Base-by-base conservation (phyloP, 2,113 vertebrate species). In the Myotis davidii region DNA sequence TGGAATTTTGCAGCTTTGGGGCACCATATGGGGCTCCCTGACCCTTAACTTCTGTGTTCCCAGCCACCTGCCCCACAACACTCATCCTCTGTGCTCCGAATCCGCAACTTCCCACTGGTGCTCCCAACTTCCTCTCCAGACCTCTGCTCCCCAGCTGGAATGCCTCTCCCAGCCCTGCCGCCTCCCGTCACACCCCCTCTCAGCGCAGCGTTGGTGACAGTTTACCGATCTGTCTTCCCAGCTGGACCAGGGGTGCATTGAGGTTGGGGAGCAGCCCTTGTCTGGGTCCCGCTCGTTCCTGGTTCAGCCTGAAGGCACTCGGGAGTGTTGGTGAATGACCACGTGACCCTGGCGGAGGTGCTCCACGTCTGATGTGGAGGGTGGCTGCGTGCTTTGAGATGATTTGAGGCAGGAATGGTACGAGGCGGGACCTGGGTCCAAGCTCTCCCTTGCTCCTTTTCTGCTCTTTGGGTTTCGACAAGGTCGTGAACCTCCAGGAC, bases 291-390 rank as follows among this genome's bases (percentile, higher is more conserved):
- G 0, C 20, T 50, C 27, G 39, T 32, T 27, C 39, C 64, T 9
- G 29, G 48, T 13, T 27, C 29, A n/a, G 56, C 18, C 6, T 45
- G 3, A 11, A n/a, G 61, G 67, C 42, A 10, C 50, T 32, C 0
- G 12, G 59, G 72, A 34, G 10, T 34, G 29, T 37, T 48, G 20
- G 14, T 42, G 45, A 9, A 0, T 21, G 61, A 65, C 6, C 3
- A 2, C 21, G 12, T 0, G 29, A 37, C 6, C n/a, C 0, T 4
- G 3, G 37, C 29, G 14, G 27, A 39, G 34, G 61, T 11, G 32
- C 37, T 48, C 17, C 9, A 11, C 9, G 0, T 45, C 32, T 37
- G 59, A 59, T 14, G 1, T 25, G 25, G 48, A 37, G 34, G 16
- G 32, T 3, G 39, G 50, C 34, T 5, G 5, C 0, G 2, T 48